Base-by-base conservation (phyloP, 2,797 vertebrate species). In the Crypturellus tataupa region DNA sequence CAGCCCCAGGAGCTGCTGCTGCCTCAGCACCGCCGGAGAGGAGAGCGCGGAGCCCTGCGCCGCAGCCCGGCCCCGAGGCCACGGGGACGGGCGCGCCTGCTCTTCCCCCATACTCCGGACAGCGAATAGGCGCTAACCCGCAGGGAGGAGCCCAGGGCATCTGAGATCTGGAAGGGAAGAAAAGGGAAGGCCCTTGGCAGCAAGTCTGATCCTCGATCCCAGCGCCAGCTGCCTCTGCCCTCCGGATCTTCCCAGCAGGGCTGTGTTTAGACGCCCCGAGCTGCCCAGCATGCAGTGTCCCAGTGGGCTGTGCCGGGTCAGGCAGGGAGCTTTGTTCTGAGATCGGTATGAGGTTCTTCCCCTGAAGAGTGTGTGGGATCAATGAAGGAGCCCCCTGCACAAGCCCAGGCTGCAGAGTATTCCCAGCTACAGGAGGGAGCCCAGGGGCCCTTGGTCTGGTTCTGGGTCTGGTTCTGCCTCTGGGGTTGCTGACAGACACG, bases 241-340 rank as follows among this genome's bases (percentile, higher is more conserved):
- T 37, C 17, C 4, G 31, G 55, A 56, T 20, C 55, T n/a, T 56
- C 55, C 8, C 35, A 64, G 80, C 17, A 24, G 7, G 67, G 7
- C 29, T 1, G 0, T 3, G 6, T 17, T 56, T 35, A 9, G 55
- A 72, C 7, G 9, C n/a, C 10, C 15, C 8, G 33, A 37, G 17
- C 33, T 62, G 35, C 37, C 59, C 49, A 44, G 7, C 12, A 44
- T 35, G 46, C 25, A 17, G 46, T n/a, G 55, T 56, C 31, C 55
- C 55, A n/a, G 53, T 19, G 53, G 53, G 19, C 55, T 56, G 55
- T 17, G 6, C 17, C 17, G 16, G 27, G 29, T 13, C 53, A 31
- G 29, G 53, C 27, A 55, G 27, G 53, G 55, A 56, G 55, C 55
- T 56, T 56, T 56, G 55, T 56, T 56, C 53, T 29, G 6, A 19